These are phyloP conservation scores for Glossophaga mutica DNA, from an alignment of 2,797 vertebrate genomes.

Conservation along the genomic window DNA sequence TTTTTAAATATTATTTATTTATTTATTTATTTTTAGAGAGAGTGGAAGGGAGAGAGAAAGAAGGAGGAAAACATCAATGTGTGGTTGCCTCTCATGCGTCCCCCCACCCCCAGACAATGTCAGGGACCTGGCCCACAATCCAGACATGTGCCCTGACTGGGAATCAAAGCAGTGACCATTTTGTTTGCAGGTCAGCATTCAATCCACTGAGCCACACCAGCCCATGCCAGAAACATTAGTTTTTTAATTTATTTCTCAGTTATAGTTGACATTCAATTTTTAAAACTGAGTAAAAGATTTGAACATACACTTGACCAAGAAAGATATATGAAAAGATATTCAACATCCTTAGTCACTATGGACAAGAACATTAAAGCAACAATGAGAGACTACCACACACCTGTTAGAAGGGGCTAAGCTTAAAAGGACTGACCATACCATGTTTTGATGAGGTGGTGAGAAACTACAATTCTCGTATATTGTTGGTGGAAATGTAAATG, in stretches of 20 bases:
- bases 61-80: too few species aligned
- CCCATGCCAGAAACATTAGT: background rate
- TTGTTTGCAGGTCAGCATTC: too few species aligned
- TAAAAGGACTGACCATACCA: background rate
- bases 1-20: background rate
- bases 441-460: background rate
- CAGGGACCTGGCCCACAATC: too few species aligned
- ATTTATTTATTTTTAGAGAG: too few species aligned
- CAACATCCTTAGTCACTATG: background rate
- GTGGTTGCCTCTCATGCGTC: too few species aligned
- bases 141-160: too few species aligned
- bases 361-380: background rate
- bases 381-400: background rate
- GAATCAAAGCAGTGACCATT: too few species aligned
- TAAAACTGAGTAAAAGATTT: conserved; percentile 14
- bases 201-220: too few species aligned
- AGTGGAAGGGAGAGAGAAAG: too few species aligned
- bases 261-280: background rate
- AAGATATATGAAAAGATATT: background rate
- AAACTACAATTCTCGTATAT: background rate
- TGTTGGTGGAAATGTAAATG: background rate
- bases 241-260: background rate
- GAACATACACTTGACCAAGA: background rate
- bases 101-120: too few species aligned
- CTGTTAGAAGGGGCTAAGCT: background rate